Percentiles rank a stretch among this genome's conserved stretches.
Evolutionary conservation across 2,113 vertebrate species (phyloP).

Genomic region (Chunga burmeisteri): DNA sequence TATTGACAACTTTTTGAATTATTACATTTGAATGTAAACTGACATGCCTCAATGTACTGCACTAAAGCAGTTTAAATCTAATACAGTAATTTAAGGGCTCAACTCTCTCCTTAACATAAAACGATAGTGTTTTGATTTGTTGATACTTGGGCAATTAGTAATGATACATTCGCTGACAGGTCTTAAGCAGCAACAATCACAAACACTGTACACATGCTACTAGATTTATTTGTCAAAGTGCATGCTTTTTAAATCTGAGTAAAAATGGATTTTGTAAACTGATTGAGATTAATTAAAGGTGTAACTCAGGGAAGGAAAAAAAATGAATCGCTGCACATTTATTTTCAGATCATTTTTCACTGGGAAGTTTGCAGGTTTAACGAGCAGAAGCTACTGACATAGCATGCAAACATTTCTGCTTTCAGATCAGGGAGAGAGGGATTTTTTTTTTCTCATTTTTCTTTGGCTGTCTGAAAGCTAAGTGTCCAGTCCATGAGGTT

Average conservation of each 20-base stretch:
- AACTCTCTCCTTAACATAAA: background rate
- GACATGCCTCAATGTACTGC: background rate
- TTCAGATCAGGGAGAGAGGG: background rate
- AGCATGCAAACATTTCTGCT: background rate
- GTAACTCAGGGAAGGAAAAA: slow-evolving; percentile 13
- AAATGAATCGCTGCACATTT: slow-evolving; percentile 35
- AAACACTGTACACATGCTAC: background rate
- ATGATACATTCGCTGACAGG: slow-evolving; percentile 17
- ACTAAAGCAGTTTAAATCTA: slow-evolving; percentile 14
- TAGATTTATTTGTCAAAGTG: slow-evolving; percentile 46
- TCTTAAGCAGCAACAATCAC: slow-evolving; percentile 24
- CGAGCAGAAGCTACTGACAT: slow-evolving; percentile 2
- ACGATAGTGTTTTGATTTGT: background rate
- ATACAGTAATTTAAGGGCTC: background rate
- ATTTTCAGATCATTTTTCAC: slow-evolving; percentile 60
- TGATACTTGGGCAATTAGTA: slow-evolving; percentile 14
- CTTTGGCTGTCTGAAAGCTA: background rate
- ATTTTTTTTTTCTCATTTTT: background rate
- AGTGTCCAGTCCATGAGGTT: background rate
- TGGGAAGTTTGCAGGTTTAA: slow-evolving; percentile 42
- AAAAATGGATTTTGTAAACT: slow-evolving; percentile 53
- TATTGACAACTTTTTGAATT: background rate
- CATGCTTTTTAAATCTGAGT: slow-evolving; percentile 26
- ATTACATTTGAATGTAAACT: background rate
- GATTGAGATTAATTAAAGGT: slow-evolving; percentile 67